phyloP scores from a whole-genome alignment of 2,888 invertebrate genomes.

The Ophioninae sp. region DNA sequence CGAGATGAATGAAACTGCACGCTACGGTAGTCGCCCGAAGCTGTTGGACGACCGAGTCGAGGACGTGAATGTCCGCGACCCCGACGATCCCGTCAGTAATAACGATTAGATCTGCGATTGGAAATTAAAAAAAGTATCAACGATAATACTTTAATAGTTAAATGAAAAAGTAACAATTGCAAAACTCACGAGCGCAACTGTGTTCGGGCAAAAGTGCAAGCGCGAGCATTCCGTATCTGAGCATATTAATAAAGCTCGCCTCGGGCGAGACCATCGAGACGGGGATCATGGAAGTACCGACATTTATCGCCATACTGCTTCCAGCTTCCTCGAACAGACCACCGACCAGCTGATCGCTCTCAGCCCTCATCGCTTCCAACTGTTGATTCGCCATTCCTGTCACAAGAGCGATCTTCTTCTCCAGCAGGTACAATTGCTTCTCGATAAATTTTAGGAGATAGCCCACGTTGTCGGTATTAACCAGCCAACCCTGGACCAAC shows the following conservation, averaged over 20 bases:
- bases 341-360: slow-evolving; percentile 83
- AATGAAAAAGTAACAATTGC: slow-evolving; percentile 1
- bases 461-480: slow-evolving; percentile 84
- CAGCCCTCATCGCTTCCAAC: slow-evolving; percentile 82
- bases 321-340: slow-evolving; percentile 82
- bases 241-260: slow-evolving; percentile 88
- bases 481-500: slow-evolving; percentile 86
- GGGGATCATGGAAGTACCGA: slow-evolving; percentile 78
- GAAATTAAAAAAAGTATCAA: slow-evolving; percentile 32
- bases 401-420: slow-evolving; percentile 84
- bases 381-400: slow-evolving; percentile 83
- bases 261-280: slow-evolving; percentile 86
- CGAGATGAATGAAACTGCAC: slow-evolving; percentile 89
- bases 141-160: not conserved
- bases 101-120: slow-evolving; percentile 85
- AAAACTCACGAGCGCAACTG: slow-evolving; percentile 86
- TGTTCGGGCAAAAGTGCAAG: slow-evolving; percentile 89
- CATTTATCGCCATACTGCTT: slow-evolving; percentile 78
- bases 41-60: slow-evolving; percentile 88
- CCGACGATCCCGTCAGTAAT: slow-evolving; percentile 89
- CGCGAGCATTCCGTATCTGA: slow-evolving; percentile 89
- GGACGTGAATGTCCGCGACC: slow-evolving; percentile 87
- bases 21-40: slow-evolving; percentile 88
- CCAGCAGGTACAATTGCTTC: slow-evolving; percentile 84
- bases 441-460: slow-evolving; percentile 84